Evolutionary conservation across 2,113 vertebrate species (phyloP).

Genomic region (Clarias batrachus): DNA sequence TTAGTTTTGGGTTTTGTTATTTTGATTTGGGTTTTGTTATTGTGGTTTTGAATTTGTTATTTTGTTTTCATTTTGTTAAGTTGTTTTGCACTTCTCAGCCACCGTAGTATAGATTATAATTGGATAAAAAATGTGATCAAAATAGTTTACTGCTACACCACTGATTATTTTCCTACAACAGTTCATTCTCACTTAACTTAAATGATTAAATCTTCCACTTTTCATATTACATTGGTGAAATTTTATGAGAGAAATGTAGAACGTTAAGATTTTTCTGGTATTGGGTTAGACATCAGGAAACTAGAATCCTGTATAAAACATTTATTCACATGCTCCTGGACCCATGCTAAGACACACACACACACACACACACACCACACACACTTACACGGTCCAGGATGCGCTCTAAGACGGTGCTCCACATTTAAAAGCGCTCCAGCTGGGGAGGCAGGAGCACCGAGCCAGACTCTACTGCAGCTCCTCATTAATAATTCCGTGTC

Average conservation of each 20-base stretch:
- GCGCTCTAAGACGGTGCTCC: neutral
- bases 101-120: too few species aligned
- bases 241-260: neutral
- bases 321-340: neutral
- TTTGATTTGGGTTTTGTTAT: too few species aligned
- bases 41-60: too few species aligned
- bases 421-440: neutral
- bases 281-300: neutral
- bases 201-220: neutral
- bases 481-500: slow-evolving; percentile 40
- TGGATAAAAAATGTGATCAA: neutral
- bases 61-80: too few species aligned
- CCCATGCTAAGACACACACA: neutral
- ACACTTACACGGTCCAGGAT: neutral
- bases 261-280: neutral
- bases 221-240: neutral
- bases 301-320: neutral
- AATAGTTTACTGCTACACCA: neutral
- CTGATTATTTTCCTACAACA: neutral
- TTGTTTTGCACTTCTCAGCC: too few species aligned
- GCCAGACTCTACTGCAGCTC: neutral
- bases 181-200: neutral
- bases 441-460: slow-evolving; percentile 2
- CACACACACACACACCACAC: neutral
- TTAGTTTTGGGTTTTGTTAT: too few species aligned